phyloP scores from a whole-genome alignment of 1,140 invertebrate genomes.

The Camponotus vicinus region DNA sequence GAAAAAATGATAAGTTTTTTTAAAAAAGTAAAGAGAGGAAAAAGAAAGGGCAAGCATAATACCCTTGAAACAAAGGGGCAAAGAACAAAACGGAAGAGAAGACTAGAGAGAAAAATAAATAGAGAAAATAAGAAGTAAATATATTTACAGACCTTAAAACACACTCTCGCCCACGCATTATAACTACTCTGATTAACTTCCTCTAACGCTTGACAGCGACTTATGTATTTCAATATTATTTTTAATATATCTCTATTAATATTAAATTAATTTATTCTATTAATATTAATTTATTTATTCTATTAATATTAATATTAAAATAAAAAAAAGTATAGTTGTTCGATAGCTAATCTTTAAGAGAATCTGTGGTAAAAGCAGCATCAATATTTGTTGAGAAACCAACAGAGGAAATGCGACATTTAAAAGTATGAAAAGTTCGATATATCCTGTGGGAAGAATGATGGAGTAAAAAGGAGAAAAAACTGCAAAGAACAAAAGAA shows the following conservation, averaged over 20 bases:
- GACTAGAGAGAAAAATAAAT: background rate
- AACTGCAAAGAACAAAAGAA: slow-evolving; percentile 19
- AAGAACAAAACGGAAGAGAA: background rate
- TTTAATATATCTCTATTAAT: background rate
- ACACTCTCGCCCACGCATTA: background rate
- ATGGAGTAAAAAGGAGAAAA: background rate
- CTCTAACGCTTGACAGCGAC: background rate
- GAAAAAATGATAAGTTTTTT: slow-evolving; percentile 13
- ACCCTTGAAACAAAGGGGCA: background rate
- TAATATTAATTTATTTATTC: too few relatives aligned
- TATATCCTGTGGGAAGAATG: background rate
- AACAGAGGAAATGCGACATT: background rate
- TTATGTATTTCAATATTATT: background rate
- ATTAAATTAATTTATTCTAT: too few relatives aligned
- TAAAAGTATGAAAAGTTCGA: background rate
- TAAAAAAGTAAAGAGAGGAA: background rate
- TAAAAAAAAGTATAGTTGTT: background rate
- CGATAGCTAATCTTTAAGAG: background rate
- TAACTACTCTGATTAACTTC: background rate
- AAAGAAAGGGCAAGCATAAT: background rate
- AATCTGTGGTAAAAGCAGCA: background rate
- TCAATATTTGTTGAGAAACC: background rate
- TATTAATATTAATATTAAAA: background rate
- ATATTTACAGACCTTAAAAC: background rate
- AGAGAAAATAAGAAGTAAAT: background rate